Evolutionary conservation across 2,888 invertebrate species (phyloP).

Genomic region (Sepiola atlantica): DNA sequence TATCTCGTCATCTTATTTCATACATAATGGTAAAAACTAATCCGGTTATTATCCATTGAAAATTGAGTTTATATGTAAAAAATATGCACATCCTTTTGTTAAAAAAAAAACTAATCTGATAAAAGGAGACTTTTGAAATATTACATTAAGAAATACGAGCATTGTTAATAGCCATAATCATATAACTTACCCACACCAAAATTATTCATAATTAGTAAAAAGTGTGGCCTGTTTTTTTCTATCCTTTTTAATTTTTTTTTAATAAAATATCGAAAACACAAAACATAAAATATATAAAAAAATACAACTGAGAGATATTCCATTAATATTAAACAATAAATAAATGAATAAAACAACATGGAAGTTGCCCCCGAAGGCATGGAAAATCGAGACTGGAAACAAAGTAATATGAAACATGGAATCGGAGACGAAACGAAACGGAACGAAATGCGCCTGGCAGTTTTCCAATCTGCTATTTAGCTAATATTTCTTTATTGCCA

Average conservation of each 20-base stretch:
- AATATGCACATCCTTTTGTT: too few relatives aligned
- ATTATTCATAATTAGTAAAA: not conserved
- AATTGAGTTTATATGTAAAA: too few relatives aligned
- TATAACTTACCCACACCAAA: not conserved
- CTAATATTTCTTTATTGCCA: not conserved
- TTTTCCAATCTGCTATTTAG: conserved; percentile 21
- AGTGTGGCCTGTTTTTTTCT: not conserved
- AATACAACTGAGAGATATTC: not conserved
- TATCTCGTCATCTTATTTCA: too few relatives aligned
- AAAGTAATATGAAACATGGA: conserved; percentile 11
- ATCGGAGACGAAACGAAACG: not conserved
- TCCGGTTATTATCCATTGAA: too few relatives aligned
- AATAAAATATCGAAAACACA: not conserved
- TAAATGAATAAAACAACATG: not conserved
- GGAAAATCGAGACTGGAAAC: not conserved
- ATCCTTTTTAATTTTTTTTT: too few relatives aligned
- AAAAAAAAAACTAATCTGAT: too few relatives aligned
- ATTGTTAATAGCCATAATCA: not conserved
- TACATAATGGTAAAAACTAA: too few relatives aligned
- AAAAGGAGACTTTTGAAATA: not conserved
- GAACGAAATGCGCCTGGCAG: not conserved
- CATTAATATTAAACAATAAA: not conserved
- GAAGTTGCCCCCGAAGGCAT: not conserved
- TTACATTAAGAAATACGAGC: not conserved
- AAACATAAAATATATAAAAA: not conserved